Evolutionary conservation across 1,140 invertebrate species (phyloP).

Genomic region (Saccostrea echinata): DNA sequence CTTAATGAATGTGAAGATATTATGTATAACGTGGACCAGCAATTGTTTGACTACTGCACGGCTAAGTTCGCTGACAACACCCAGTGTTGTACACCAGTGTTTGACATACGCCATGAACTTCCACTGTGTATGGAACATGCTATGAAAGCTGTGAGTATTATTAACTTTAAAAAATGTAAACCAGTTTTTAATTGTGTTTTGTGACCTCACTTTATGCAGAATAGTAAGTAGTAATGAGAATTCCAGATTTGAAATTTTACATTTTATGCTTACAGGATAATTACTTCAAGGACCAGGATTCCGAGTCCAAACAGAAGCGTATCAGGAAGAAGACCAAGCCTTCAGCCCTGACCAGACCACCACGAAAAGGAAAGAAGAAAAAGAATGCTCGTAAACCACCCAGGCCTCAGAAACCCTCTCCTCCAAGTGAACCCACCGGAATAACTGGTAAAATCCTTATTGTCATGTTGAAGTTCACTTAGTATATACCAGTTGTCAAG

Average conservation of each 20-base stretch:
- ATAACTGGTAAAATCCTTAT: constrained; percentile 13
- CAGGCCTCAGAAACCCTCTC: constrained; percentile 56
- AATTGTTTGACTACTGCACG: constrained; percentile 93
- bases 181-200: no score
- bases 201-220: no score
- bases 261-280: constrained; percentile 82
- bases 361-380: constrained; percentile 87
- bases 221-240: background rate
- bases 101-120: constrained; percentile 90
- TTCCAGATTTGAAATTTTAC: background rate
- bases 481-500: no score
- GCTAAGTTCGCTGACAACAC: constrained; percentile 93
- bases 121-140: constrained; percentile 92
- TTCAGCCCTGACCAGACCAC: constrained; percentile 85
- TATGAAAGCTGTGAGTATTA: constrained; percentile 74
- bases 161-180: no score
- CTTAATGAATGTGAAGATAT: constrained; percentile 83
- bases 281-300: constrained; percentile 84
- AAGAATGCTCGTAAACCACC: constrained; percentile 78
- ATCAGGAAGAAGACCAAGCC: constrained; percentile 88
- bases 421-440: constrained; percentile 47
- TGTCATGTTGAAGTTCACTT: background rate
- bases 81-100: constrained; percentile 92
- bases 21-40: constrained; percentile 91
- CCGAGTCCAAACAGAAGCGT: constrained; percentile 87